Base-by-base conservation (phyloP, 2,797 vertebrate genomes). In the Ctenopoma multispine region DNA sequence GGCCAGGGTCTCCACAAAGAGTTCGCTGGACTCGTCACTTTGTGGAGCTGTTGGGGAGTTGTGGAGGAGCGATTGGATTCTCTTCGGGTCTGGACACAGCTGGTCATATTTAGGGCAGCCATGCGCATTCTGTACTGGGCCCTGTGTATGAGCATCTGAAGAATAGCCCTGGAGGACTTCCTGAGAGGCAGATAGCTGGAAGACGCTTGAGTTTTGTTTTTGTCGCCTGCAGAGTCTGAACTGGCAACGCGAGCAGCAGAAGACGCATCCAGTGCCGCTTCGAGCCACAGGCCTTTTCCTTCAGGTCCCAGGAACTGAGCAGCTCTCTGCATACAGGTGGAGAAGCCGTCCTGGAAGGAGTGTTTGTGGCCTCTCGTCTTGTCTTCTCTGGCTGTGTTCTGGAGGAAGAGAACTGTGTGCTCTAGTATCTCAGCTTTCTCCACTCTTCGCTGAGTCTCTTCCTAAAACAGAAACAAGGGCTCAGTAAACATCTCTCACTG, bases 401-500 rank as follows among this genome's bases (percentile, higher is more conserved):
- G 90, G 57, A 96, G 90, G 78, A 95, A 96, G 65, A 87, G 83
- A 66, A 96, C 95, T 0, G 95, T 92, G 72, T 93, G 90, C 73
- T 96, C 95, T 77, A 96, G 86, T 2, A 96, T 95, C 86, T 96
- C 95, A 0, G 96, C 94, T 51, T 96, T 96, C 83, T 96, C 95
- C 89, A 95, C 90, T 71, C 94, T 92, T 63, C 88, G 93, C 74
- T 90, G 93, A 60, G 79, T 72, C 63, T 48, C 81, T 31, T 86
- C 93, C 95, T 95, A 63, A 3, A 3, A 63, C n/a, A 75, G 41
- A 77, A 56, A 70, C 6, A 43, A 23, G 53, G 2, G 44, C 36
- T 79, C 24, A 62, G 36, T 14, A 15, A 50, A 54, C n/a, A 7
- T 7, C 2, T 0, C 1, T 13, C 0, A 0, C 0, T 4, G 1